Conservation (phyloP, 2,888 invertebrate species). For the Ophion slaviceki region DNA sequence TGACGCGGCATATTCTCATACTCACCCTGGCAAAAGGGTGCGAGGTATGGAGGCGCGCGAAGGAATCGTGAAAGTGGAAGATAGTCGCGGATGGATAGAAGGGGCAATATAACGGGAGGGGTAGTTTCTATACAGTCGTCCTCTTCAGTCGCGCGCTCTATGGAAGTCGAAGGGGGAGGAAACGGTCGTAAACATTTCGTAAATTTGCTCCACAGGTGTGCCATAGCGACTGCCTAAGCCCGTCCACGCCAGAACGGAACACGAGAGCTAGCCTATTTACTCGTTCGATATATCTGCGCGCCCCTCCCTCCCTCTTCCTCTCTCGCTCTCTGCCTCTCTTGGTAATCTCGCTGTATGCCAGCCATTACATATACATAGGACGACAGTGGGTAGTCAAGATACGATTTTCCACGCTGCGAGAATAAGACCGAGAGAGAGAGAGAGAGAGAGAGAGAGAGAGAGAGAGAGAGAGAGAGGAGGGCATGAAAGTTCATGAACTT, state of each 20-base stretch:
- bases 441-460: conserved; percentile 7
- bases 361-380: conserved; percentile 52
- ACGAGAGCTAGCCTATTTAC: conserved; percentile 79
- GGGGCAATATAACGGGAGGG: conserved; percentile 63
- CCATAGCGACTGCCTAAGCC: conserved; percentile 80
- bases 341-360: conserved; percentile 19
- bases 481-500: conserved; percentile 54
- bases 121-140: conserved; percentile 51
- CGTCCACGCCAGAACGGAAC: conserved; percentile 76
- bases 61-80: conserved; percentile 66
- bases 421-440: conserved; percentile 14
- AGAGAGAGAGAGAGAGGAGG: conserved; percentile 4
- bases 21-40: conserved; percentile 55
- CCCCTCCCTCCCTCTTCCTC: conserved; percentile 40
- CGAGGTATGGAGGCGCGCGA: conserved; percentile 65
- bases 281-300: conserved; percentile 67
- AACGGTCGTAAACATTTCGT: conserved; percentile 82
- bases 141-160: conserved; percentile 72
- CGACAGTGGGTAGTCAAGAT: conserved; percentile 48
- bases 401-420: conserved; percentile 41
- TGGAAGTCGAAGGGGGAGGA: conserved; percentile 46
- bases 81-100: conserved; percentile 54
- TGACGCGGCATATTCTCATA: conserved; percentile 77
- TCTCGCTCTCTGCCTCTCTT: conserved; percentile 16
- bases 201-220: conserved; percentile 84